Evolutionary conservation across 1,140 invertebrate genomes (phyloP).

Genomic region (Aleiodes sp.): DNA sequence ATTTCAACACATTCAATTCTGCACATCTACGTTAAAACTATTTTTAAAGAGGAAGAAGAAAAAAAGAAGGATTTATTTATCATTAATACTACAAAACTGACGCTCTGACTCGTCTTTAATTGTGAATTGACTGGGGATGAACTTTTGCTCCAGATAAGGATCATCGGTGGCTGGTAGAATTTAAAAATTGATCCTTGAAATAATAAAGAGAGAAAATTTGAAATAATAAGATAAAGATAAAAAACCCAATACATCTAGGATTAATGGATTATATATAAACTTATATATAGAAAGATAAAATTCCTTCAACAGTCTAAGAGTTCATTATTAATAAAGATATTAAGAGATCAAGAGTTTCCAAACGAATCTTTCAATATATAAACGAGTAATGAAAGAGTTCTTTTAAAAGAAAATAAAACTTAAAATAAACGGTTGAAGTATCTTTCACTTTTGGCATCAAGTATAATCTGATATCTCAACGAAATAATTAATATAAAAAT

Average conservation of each 20-base stretch:
- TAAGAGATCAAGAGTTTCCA: background rate
- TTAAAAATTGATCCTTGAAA: background rate
- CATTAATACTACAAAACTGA: background rate
- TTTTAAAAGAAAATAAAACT: background rate
- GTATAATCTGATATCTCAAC: too few species aligned
- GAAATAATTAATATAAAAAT: too few species aligned
- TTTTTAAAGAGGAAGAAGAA: background rate
- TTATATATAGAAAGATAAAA: constrained; percentile 8
- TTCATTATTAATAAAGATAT: constrained; percentile 52
- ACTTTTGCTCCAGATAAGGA: constrained; percentile 18
- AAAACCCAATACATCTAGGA: background rate
- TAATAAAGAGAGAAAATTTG: background rate
- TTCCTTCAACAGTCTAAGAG: constrained; percentile 60
- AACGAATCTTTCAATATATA: too few species aligned
- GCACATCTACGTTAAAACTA: background rate
- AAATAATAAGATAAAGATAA: too few species aligned
- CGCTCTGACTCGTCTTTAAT: background rate
- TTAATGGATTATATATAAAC: constrained; percentile 11
- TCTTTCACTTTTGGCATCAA: background rate
- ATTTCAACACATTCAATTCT: background rate
- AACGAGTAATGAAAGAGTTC: too few species aligned
- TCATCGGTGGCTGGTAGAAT: constrained; percentile 18
- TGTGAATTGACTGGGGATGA: background rate
- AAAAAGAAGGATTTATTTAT: background rate
- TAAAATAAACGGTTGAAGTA: background rate